Conservation (phyloP, 2,888 invertebrate species). For the Volucella zonaria region DNA sequence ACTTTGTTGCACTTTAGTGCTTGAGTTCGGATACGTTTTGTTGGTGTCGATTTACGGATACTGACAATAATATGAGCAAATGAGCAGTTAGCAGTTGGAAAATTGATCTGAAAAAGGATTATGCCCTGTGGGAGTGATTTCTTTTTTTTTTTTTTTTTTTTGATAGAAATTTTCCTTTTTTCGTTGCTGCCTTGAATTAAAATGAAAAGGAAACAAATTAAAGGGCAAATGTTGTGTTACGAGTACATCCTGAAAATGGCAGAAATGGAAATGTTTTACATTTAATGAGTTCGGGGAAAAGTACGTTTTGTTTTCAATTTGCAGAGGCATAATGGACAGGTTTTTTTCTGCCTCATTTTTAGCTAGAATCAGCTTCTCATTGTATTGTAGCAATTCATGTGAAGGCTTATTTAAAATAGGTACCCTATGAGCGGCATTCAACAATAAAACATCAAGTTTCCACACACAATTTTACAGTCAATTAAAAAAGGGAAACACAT, state of each 20-base stretch:
- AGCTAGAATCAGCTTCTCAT: not conserved
- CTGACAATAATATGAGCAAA: conserved; percentile 19
- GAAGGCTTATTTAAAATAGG: too few species aligned
- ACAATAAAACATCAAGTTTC: too few species aligned
- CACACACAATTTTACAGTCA: too few species aligned
- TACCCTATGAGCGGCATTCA: too few species aligned
- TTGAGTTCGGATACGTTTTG: conserved; percentile 4
- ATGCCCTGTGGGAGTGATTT: too few species aligned
- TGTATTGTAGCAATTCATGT: not conserved
- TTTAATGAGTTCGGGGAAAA: conserved; percentile 10
- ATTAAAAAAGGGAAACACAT: too few species aligned
- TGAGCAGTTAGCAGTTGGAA: not conserved
- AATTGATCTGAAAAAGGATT: not conserved
- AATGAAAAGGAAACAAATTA: too few species aligned
- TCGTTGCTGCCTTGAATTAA: too few species aligned
- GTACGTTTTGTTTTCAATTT: not conserved
- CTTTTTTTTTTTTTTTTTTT: too few species aligned
- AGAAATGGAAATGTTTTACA: conserved; percentile 11
- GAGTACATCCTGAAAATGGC: not conserved
- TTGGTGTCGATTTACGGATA: conserved; percentile 33
- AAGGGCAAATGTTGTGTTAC: not conserved
- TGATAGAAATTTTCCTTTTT: not conserved
- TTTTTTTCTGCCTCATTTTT: not conserved
- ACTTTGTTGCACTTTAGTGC: conserved; percentile 8
- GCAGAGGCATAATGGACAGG: conserved; percentile 15